A percentile compares a stretch with the other conserved stretches of the same genome.
phyloP scores from a whole-genome alignment of 2,888 invertebrate genomes.

The Allolobophora icterica region DNA sequence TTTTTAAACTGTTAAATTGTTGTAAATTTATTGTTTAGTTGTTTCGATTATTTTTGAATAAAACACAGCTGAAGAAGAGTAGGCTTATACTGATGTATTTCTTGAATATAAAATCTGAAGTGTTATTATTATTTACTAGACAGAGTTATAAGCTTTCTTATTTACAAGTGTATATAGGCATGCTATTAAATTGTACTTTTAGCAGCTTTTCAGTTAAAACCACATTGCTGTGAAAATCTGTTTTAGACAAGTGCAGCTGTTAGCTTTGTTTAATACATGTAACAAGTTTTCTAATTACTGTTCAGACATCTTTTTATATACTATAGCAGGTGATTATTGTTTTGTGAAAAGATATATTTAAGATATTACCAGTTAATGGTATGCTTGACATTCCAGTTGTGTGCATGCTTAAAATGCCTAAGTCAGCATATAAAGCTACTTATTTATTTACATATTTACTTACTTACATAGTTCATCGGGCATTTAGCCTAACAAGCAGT shows the following conservation, averaged over 20 bases:
- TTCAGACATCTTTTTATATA: background rate
- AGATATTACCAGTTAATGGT: background rate
- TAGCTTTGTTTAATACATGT: background rate
- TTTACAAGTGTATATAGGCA: background rate
- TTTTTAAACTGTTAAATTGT: too few species aligned
- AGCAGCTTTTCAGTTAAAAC: background rate
- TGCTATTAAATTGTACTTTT: background rate
- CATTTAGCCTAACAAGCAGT: too few species aligned
- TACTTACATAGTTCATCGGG: too few species aligned
- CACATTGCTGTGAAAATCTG: background rate
- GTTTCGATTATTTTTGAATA: too few species aligned
- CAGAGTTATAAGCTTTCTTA: constrained; percentile 1
- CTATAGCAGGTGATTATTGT: background rate
- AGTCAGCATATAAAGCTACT: too few species aligned
- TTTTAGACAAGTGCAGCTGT: background rate
- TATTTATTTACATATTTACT: too few species aligned
- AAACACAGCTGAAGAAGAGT: too few species aligned
- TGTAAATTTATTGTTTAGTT: too few species aligned
- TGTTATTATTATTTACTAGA: background rate
- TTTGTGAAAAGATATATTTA: background rate
- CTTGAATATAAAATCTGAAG: too few species aligned
- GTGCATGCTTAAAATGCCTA: background rate
- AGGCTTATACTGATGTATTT: too few species aligned
- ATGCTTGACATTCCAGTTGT: background rate
- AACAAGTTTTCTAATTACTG: background rate